Conservation (phyloP, 1,140 invertebrate genomes). For the Pseudoatta argentina region DNA sequence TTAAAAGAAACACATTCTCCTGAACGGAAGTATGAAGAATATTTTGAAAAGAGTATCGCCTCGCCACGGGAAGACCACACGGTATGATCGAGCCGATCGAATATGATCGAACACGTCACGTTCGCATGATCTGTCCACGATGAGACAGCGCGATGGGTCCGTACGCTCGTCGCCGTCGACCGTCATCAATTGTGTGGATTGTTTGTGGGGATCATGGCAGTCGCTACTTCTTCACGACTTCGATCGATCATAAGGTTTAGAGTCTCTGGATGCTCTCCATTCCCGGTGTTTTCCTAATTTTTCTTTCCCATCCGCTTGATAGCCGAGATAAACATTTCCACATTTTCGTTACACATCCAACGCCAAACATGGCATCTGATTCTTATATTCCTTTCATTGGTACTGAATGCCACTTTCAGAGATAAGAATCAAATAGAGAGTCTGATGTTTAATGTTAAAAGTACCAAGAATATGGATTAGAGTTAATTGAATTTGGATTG, state of each 20-base stretch:
- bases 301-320: slow-evolving; percentile 32
- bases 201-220: slow-evolving; percentile 53
- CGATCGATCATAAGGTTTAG: slow-evolving; percentile 68
- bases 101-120: neutral
- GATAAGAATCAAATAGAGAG: neutral
- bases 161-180: slow-evolving; percentile 66
- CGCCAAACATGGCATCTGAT: neutral
- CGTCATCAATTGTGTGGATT: slow-evolving; percentile 49
- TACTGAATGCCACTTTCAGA: neutral
- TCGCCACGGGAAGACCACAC: slow-evolving; percentile 67
- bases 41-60: slow-evolving; percentile 84
- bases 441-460: neutral
- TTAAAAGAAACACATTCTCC: slow-evolving; percentile 83
- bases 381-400: neutral
- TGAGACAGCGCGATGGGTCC: slow-evolving; percentile 78
- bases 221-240: slow-evolving; percentile 65
- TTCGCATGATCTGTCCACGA: slow-evolving; percentile 68
- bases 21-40: slow-evolving; percentile 83
- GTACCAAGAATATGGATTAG: neutral
- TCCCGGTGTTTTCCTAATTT: slow-evolving; percentile 3
- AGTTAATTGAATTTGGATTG: slow-evolving; percentile 23
- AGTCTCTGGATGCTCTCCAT: slow-evolving; percentile 48
- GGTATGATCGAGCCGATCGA: slow-evolving; percentile 29
- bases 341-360: neutral
- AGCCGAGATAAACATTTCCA: slow-evolving; percentile 19